Evolutionary conservation across 2,797 vertebrate species (phyloP).

Genomic region (Helostoma temminkii): DNA sequence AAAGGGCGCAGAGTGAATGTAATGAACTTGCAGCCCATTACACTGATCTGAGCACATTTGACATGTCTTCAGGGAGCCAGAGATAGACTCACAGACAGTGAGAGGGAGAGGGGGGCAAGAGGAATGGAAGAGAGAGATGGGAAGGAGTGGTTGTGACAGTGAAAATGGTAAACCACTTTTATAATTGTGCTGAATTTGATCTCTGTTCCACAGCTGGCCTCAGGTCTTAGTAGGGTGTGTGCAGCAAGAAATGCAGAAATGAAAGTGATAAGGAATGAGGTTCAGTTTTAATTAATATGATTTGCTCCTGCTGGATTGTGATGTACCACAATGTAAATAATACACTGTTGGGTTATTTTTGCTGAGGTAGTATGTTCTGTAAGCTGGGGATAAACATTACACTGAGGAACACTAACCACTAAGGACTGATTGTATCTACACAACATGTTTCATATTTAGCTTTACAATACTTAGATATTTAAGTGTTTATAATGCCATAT

Average conservation of each 20-base stretch:
- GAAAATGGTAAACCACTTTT: constrained; percentile 62
- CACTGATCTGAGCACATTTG: constrained; percentile 82
- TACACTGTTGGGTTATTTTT: constrained; percentile 24
- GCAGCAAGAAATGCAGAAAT: constrained; percentile 34
- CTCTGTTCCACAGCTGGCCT: constrained; percentile 54
- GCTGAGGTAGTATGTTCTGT: constrained; percentile 38
- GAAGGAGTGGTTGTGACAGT: constrained; percentile 22
- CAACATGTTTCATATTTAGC: constrained; percentile 5
- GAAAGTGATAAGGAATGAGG: constrained; percentile 25
- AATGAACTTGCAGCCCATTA: constrained; percentile 85
- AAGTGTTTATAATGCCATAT: not conserved
- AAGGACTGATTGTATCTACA: constrained; percentile 9
- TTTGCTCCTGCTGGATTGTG: no score
- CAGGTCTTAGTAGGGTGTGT: constrained; percentile 22
- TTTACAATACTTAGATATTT: not conserved
- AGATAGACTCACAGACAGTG: constrained; percentile 63
- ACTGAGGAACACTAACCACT: constrained; percentile 5
- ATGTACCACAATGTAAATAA: constrained; percentile 54
- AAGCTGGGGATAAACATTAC: not conserved
- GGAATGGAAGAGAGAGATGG: constrained; percentile 16
- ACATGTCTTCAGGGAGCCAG: constrained; percentile 78
- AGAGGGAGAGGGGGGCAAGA: constrained; percentile 38
- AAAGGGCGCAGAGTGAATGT: constrained; percentile 80
- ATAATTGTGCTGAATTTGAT: constrained; percentile 75
- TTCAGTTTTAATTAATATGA: constrained; percentile 67